Evolutionary conservation across 2,888 invertebrate genomes (phyloP).

Genomic region (Ichneumoninae sp.): DNA sequence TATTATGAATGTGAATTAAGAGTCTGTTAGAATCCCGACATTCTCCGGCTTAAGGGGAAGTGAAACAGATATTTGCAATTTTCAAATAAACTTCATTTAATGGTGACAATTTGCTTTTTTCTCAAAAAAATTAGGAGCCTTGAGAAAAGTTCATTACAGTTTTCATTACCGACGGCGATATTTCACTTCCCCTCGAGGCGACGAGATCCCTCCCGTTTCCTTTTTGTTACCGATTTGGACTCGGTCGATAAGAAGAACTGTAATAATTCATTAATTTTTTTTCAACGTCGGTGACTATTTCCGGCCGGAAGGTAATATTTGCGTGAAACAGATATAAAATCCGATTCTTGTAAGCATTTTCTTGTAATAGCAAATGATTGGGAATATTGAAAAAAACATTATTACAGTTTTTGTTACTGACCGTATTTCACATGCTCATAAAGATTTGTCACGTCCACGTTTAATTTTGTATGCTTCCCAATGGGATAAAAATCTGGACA

Average conservation of each 20-base stretch:
- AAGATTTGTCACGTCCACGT: neutral
- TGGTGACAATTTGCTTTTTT: too few relatives aligned
- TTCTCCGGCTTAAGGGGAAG: neutral
- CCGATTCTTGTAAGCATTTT: neutral
- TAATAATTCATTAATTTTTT: neutral
- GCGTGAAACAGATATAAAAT: neutral
- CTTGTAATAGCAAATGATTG: neutral
- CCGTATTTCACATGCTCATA: neutral
- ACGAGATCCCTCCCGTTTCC: neutral
- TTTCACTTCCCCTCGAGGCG: too few relatives aligned
- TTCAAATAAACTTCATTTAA: too few relatives aligned
- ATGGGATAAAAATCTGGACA: neutral
- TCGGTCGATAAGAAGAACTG: neutral
- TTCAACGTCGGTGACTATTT: too few relatives aligned
- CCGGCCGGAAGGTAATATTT: neutral
- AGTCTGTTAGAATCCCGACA: neutral
- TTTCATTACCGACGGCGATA: too few relatives aligned
- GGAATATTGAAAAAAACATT: neutral
- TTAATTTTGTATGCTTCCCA: neutral
- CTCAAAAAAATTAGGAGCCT: too few relatives aligned
- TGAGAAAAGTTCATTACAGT: too few relatives aligned
- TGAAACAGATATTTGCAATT: too few relatives aligned
- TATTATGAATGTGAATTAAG: neutral
- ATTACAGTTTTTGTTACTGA: neutral
- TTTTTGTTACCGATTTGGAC: neutral